Percentiles rank a stretch among this genome's conserved stretches.
Conservation (phyloP, 2,113 vertebrate genomes). For the Ivindomyrus marchei region DNA sequence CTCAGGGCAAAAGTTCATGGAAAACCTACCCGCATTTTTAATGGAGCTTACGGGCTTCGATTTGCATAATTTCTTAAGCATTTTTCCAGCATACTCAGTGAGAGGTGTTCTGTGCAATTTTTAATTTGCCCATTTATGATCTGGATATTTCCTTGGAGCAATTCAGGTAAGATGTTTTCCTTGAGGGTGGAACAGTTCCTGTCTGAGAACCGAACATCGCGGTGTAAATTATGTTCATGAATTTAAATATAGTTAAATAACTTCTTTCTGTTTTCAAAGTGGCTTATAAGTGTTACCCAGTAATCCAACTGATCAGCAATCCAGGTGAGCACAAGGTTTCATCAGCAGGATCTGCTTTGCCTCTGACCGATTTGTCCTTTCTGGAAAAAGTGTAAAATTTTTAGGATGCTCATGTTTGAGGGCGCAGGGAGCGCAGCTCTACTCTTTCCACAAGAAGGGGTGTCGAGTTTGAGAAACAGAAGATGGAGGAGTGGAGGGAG, state of each 20-base stretch:
- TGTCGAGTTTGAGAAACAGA: background rate
- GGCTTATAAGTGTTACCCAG: background rate
- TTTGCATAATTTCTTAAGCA: constrained; percentile 3
- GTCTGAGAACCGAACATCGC: background rate
- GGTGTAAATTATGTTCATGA: constrained; percentile 2
- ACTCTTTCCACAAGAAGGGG: background rate
- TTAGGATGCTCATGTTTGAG: background rate
- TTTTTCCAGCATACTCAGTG: background rate
- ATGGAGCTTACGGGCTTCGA: background rate
- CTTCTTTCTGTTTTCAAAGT: background rate
- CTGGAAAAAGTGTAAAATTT: background rate
- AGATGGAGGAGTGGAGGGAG: background rate
- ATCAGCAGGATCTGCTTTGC: background rate
- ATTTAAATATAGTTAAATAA: background rate
- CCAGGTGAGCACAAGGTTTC: background rate
- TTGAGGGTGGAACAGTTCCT: background rate
- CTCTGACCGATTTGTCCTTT: background rate
- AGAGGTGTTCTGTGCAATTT: background rate
- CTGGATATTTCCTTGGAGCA: background rate
- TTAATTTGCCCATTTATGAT: background rate
- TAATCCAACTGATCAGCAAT: background rate
- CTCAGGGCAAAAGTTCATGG: constrained; percentile 2
- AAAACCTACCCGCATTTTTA: background rate
- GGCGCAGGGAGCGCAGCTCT: background rate
- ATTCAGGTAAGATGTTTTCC: background rate